Percentiles rank a stretch among this genome's conserved stretches.
Conservation (phyloP, 2,888 invertebrate genomes). For the Diarsia mendica region DNA sequence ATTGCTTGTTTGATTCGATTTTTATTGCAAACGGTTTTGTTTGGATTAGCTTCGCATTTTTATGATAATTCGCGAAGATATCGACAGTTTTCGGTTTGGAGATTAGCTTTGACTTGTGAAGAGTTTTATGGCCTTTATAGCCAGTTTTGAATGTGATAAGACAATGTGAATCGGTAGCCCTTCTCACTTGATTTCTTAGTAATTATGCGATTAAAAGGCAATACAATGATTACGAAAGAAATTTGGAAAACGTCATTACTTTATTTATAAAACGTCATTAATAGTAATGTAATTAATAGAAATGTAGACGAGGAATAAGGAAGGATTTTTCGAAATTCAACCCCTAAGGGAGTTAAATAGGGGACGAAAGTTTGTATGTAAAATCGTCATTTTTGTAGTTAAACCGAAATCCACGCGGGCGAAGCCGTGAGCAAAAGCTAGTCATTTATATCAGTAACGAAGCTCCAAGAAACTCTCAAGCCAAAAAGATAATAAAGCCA, state of each 20-base stretch:
- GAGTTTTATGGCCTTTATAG: not conserved
- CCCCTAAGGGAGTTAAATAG: no score
- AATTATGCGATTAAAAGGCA: not conserved
- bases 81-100: slow-evolving; percentile 36
- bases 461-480: not conserved
- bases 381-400: no score
- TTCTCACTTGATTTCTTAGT: not conserved
- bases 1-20: slow-evolving; percentile 59
- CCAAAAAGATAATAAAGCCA: not conserved
- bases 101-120: not conserved
- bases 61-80: slow-evolving; percentile 42
- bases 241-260: not conserved
- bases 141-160: not conserved
- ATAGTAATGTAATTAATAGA: no score
- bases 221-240: not conserved
- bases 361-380: no score
- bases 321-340: no score
- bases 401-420: no score
- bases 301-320: no score
- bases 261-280: no score
- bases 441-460: no score
- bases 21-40: slow-evolving; percentile 56
- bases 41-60: slow-evolving; percentile 45
- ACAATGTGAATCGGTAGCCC: not conserved
- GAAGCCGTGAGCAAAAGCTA: no score